Evolutionary conservation across 2,797 vertebrate species (phyloP).

Genomic region (Catostomus latipinnis): DNA sequence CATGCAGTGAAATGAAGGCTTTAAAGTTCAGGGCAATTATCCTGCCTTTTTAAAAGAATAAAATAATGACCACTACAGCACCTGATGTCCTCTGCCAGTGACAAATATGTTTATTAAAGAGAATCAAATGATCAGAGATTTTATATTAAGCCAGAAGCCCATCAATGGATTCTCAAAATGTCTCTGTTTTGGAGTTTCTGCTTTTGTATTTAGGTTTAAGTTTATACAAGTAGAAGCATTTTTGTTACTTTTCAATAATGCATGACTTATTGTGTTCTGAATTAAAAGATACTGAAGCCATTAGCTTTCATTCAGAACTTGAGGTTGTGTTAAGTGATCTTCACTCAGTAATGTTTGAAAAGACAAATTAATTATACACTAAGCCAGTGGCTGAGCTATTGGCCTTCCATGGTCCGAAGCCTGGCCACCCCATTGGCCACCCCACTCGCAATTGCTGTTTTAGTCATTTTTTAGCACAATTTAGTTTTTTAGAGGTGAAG

Average conservation of each 20-base stretch:
- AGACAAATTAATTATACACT: background rate
- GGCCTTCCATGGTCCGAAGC: too few relatives aligned
- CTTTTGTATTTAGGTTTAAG: background rate
- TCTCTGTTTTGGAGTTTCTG: background rate
- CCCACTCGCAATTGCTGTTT: too few relatives aligned
- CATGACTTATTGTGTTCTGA: background rate
- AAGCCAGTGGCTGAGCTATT: too few relatives aligned
- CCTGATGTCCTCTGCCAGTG: conserved; percentile 26
- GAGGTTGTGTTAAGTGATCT: background rate
- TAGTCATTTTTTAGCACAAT: too few relatives aligned
- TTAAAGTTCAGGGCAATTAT: background rate
- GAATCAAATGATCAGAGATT: conserved; percentile 43
- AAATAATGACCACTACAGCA: conserved; percentile 2
- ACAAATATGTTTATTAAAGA: conserved; percentile 50
- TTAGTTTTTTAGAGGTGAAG: too few relatives aligned
- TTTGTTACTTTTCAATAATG: background rate
- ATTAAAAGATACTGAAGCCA: background rate
- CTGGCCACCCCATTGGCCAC: too few relatives aligned
- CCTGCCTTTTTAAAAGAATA: background rate
- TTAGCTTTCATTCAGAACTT: background rate
- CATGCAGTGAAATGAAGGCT: background rate
- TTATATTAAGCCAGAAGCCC: conserved; percentile 29
- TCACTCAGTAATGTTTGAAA: background rate
- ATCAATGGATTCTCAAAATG: conserved; percentile 1
- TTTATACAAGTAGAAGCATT: background rate